Evolutionary conservation across 2,888 invertebrate species (phyloP).

Genomic region (Blastobasis lacticolella): DNA sequence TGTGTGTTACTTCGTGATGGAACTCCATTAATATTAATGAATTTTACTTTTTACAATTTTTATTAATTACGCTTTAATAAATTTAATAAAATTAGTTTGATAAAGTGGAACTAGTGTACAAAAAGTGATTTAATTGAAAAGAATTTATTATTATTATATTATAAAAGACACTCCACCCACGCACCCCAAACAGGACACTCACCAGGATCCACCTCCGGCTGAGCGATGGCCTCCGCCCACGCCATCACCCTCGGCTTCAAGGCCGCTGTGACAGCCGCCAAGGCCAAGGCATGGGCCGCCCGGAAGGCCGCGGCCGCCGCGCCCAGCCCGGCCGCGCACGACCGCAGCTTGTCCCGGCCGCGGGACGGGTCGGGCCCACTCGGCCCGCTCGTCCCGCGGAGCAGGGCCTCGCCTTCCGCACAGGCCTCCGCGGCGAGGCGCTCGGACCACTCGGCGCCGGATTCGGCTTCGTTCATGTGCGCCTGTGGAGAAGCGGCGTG

Average conservation of each 20-base stretch:
- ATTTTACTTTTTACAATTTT: no score
- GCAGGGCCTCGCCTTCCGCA: slow-evolving; percentile 77
- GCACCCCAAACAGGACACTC: background rate
- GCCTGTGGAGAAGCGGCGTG: slow-evolving; percentile 61
- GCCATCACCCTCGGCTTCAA: slow-evolving; percentile 31
- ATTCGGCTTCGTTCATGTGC: slow-evolving; percentile 92
- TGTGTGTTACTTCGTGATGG: no score
- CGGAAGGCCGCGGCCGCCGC: slow-evolving; percentile 47
- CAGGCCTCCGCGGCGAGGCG: slow-evolving; percentile 86
- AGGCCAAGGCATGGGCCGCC: slow-evolving; percentile 38
- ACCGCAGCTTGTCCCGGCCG: slow-evolving; percentile 41
- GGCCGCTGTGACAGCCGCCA: slow-evolving; percentile 37
- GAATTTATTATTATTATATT: no score
- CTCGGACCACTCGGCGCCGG: slow-evolving; percentile 92
- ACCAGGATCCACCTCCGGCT: slow-evolving; percentile 30
- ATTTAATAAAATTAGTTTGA: no score
- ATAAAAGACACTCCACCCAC: no score
- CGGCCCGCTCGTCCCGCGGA: slow-evolving; percentile 46
- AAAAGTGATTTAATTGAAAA: no score
- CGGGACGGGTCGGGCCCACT: slow-evolving; percentile 33
- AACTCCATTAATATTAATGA: no score
- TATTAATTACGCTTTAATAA: no score
- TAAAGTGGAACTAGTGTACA: no score
- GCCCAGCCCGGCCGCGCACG: slow-evolving; percentile 49
- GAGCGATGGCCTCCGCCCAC: slow-evolving; percentile 42